phyloP scores from a whole-genome alignment of 2,797 vertebrate species.

The Pteropus rufus region DNA sequence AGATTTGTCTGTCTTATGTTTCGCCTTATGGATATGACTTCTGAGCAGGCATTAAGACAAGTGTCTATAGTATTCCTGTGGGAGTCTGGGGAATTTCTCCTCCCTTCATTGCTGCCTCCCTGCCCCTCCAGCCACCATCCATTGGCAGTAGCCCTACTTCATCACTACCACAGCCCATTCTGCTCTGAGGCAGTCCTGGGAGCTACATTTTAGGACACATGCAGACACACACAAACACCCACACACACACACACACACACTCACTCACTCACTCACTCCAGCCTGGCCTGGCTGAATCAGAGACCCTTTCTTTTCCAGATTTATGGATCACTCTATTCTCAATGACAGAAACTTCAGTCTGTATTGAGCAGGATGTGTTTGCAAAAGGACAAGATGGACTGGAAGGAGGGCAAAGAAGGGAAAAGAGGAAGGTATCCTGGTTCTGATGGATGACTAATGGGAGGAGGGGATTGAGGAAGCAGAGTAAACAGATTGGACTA shows the following conservation, averaged over 20 bases:
- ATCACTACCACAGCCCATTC: not conserved
- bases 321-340: constrained; percentile 81
- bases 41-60: not conserved
- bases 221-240: no score
- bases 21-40: not conserved
- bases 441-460: not conserved
- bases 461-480: not conserved
- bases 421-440: not conserved
- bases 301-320: constrained; percentile 77
- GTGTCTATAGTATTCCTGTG: not conserved
- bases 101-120: not conserved
- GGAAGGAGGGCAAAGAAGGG: not conserved
- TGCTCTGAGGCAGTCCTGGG: not conserved
- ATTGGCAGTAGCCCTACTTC: not conserved
- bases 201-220: not conserved
- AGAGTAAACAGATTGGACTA: constrained; percentile 50
- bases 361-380: constrained; percentile 72
- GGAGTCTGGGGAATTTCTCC: not conserved
- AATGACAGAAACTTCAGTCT: constrained; percentile 79
- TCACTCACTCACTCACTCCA: not conserved
- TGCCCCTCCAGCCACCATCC: not conserved
- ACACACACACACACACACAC: not conserved
- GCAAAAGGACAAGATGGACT: not conserved
- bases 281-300: not conserved
- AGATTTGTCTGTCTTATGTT: not conserved